Evolutionary conservation across 2,113 vertebrate species (phyloP).

Genomic region (Phaethornis superciliosus): DNA sequence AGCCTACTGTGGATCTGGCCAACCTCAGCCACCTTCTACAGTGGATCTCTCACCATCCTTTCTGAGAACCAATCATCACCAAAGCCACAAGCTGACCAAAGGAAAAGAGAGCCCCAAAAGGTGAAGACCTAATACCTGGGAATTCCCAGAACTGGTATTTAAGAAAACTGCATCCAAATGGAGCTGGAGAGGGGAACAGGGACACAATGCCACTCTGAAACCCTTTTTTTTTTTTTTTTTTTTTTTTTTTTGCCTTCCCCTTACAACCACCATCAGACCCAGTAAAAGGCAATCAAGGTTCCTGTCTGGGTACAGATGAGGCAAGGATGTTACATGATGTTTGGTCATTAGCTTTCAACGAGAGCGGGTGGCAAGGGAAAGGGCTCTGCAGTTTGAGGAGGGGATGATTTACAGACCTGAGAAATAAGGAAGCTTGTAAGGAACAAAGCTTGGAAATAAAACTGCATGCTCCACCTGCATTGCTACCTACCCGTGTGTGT

Average conservation of each 20-base stretch:
- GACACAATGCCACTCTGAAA: neutral
- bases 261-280: neutral
- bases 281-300: neutral
- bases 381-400: neutral
- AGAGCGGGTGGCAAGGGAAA: neutral
- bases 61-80: rapidly evolving
- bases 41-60: neutral
- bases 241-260: neutral
- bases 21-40: neutral
- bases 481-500: neutral
- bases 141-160: neutral
- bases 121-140: neutral
- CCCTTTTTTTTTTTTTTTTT: neutral
- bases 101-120: neutral
- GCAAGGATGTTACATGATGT: slow-evolving; percentile 9
- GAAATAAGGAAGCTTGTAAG: slow-evolving; percentile 38
- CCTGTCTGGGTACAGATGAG: neutral
- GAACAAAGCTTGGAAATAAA: slow-evolving; percentile 44
- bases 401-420: slow-evolving; percentile 21
- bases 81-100: neutral
- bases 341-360: slow-evolving; percentile 39
- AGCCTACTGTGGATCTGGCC: rapidly evolving
- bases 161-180: neutral
- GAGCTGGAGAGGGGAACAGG: neutral
- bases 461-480: slow-evolving; percentile 43